phyloP scores from a whole-genome alignment of 2,113 vertebrate species.

The Gallinago jamesoni region DNA sequence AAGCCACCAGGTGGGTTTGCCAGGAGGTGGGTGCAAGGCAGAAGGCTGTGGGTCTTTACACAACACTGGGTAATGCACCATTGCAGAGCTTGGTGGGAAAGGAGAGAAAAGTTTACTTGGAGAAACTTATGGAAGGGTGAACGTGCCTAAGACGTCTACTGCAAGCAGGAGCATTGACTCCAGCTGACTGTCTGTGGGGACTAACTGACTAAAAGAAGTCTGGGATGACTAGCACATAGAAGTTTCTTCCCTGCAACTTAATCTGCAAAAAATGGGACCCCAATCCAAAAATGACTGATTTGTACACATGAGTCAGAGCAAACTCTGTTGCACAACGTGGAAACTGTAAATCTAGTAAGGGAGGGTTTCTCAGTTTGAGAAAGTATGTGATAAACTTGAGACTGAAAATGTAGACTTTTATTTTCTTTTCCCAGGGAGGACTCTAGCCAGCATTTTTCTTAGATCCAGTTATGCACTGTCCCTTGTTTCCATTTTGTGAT shows the following conservation, averaged over 20 bases:
- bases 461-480: neutral
- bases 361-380: neutral
- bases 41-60: neutral
- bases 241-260: neutral
- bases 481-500: neutral
- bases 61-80: accelerated
- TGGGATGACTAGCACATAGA: neutral
- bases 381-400: neutral
- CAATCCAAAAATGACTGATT: neutral
- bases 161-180: neutral
- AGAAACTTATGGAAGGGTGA: neutral
- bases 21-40: neutral
- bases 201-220: neutral
- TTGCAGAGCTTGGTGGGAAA: neutral
- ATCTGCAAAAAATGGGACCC: neutral
- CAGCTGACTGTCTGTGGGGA: neutral
- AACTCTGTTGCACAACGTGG: neutral
- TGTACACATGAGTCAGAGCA: slow-evolving; percentile 4
- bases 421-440: neutral
- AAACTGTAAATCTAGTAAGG: neutral
- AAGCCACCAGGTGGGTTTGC: neutral
- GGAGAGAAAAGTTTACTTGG: neutral
- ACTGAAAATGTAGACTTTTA: neutral
- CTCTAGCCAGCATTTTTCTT: neutral
- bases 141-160: accelerated